phyloP scores from a whole-genome alignment of 2,888 invertebrate species.

The Megaustenia siamemsis region DNA sequence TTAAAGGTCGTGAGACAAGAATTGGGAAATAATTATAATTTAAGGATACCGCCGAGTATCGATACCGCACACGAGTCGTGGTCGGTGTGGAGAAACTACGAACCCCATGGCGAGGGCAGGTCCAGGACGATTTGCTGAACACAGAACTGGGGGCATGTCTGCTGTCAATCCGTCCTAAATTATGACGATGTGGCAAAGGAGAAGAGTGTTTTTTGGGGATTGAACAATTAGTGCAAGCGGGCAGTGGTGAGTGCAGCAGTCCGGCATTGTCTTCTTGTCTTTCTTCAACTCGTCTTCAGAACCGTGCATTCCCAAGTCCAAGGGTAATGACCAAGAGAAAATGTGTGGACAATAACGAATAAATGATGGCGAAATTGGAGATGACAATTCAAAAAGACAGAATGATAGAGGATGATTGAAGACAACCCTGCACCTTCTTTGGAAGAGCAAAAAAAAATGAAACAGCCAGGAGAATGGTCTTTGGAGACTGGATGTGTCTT shows the following conservation, averaged over 20 bases:
- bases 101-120: not conserved
- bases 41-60: no score
- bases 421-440: conserved; percentile 21
- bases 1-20: no score
- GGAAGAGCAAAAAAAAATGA: no score
- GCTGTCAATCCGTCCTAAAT: not conserved
- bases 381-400: conserved; percentile 46
- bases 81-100: no score
- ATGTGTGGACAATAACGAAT: conserved; percentile 34
- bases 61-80: no score
- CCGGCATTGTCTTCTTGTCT: not conserved
- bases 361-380: conserved; percentile 47
- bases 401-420: conserved; percentile 46
- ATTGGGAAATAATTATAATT: no score
- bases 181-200: conserved; percentile 43
- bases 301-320: not conserved
- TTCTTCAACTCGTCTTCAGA: not conserved
- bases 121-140: not conserved
- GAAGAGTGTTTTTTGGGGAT: conserved; percentile 28
- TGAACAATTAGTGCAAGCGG: conserved; percentile 46
- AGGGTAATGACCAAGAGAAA: conserved; percentile 18
- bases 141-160: not conserved
- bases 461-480: not conserved
- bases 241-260: conserved; percentile 11
- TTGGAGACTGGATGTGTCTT: not conserved